Conservation (phyloP, 2,113 vertebrate genomes). For the Oncorhynchus nerka region DNA sequence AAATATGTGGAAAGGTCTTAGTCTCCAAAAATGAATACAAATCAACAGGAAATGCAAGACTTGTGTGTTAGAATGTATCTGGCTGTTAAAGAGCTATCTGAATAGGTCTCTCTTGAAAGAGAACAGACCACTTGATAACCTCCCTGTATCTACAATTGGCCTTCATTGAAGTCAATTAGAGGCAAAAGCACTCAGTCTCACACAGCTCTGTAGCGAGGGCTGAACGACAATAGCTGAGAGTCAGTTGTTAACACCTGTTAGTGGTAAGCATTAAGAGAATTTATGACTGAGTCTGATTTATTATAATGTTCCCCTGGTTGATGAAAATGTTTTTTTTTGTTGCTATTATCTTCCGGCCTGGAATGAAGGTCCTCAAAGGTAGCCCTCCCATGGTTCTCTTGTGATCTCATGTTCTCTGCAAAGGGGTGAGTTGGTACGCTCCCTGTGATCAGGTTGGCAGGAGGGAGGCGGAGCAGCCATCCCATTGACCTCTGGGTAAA, state of each 20-base stretch:
- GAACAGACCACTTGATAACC: slow-evolving; percentile 6
- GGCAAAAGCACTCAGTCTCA: slow-evolving; percentile 13
- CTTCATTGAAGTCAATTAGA: slow-evolving; percentile 17
- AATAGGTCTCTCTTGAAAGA: background rate
- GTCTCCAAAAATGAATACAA: background rate
- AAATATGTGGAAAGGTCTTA: background rate
- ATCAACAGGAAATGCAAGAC: background rate
- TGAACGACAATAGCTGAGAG: slow-evolving; percentile 48
- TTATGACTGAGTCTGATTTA: slow-evolving; percentile 59
- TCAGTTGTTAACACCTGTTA: slow-evolving; percentile 50
- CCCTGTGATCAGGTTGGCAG: slow-evolving; percentile 66
- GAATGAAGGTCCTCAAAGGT: slow-evolving; percentile 66
- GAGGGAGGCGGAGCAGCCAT: slow-evolving; percentile 49
- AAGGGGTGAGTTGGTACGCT: slow-evolving; percentile 48
- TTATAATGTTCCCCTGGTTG: slow-evolving; percentile 57
- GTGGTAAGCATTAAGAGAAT: slow-evolving; percentile 48
- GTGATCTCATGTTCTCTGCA: slow-evolving; percentile 66
- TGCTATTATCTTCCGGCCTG: slow-evolving; percentile 57
- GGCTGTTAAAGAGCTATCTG: background rate
- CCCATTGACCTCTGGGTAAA: slow-evolving; percentile 69
- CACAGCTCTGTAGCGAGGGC: slow-evolving; percentile 19
- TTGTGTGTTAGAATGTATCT: background rate
- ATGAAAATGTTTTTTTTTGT: slow-evolving; percentile 63
- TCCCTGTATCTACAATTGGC: background rate
- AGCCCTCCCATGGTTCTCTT: slow-evolving; percentile 52